Evolutionary conservation across 2,113 vertebrate species (phyloP).

Genomic region (Onychostoma macrolepis): DNA sequence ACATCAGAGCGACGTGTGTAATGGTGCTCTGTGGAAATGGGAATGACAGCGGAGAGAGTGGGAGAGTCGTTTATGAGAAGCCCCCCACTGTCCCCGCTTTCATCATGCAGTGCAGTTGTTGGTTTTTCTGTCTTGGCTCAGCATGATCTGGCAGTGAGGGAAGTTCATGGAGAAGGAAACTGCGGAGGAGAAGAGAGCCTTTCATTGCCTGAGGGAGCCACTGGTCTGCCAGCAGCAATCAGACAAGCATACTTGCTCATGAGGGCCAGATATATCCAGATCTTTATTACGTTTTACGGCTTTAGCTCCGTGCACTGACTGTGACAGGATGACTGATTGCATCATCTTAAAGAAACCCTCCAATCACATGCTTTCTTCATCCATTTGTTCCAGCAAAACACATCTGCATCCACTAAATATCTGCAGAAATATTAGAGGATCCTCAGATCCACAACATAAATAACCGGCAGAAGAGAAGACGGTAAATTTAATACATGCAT

Average conservation of each 20-base stretch:
- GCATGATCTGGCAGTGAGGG: conserved; percentile 62
- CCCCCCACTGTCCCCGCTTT: conserved; percentile 62
- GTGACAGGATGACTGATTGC: conserved; percentile 22
- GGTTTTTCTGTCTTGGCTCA: conserved; percentile 73
- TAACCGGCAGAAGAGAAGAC: neutral
- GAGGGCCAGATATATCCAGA: conserved; percentile 23
- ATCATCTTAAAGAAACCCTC: neutral
- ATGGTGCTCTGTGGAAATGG: conserved; percentile 25
- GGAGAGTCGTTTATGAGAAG: conserved; percentile 68
- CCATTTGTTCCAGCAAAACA: conserved; percentile 26
- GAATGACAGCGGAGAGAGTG: conserved; percentile 30
- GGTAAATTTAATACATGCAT: too few species aligned
- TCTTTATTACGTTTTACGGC: conserved; percentile 35
- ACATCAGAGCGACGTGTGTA: neutral
- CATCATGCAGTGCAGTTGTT: conserved; percentile 74
- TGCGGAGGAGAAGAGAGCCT: conserved; percentile 2
- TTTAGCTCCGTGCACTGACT: neutral
- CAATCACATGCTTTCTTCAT: neutral
- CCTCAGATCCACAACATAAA: neutral
- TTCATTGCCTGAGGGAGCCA: conserved; percentile 33
- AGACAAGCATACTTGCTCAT: conserved; percentile 5
- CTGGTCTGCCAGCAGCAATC: conserved; percentile 31
- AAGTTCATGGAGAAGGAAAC: neutral
- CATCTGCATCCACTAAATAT: conserved; percentile 13
- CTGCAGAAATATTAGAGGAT: conserved; percentile 4